Evolutionary conservation across 2,888 invertebrate species (phyloP), one percentile per base, ranked within the genome.

Genomic region (Meta bourneti): DNA sequence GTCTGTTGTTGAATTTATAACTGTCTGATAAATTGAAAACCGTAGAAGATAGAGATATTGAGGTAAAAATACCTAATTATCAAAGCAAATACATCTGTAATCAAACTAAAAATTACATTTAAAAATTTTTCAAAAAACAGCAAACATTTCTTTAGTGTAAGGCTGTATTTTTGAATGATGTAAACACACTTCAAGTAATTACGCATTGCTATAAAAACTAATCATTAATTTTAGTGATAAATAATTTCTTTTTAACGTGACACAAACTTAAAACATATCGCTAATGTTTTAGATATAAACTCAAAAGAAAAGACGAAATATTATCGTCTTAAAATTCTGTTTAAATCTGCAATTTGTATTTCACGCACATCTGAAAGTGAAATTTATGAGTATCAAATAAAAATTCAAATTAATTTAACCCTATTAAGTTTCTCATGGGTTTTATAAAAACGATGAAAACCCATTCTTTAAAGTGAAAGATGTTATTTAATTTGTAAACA

Each of bases 401-500:
- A 61, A 61, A 61, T 61, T 61, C 6, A 61, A 61, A 61, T 61
- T 61, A 61, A 61, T 61, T 61, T 61, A 61, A 61, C 61, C 8
- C 61, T 61, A 61, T 7, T 61, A 61, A 16, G 8, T 8, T 13
- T 61, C 61, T 16, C 61, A 61, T 16, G 61, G 61, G 61, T 61
- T 61, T 61, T 16, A 61, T 61, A 61, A 61, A 61, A 61, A 61
- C 11, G 11, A 6, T 11, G 61, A 61, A 8, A 61, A 61, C 6
- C 34, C 34, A 1, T 16, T 61, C 61, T 20, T 9, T n/a, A n/a
- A 80, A 70, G 19, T 49, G 34, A 81, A 81, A 49, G 70, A 48
- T n/a, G n/a, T 51, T 70, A n/a, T 48, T 51, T 86, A 78, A 86
- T 86, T 79, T 69, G 69, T 79, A 86, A 86, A 86, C 71, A 86